Evolutionary conservation across 2,888 invertebrate genomes (phyloP), one percentile per base, ranked within the genome.

Genomic region (Ectemnius lituratus): DNA sequence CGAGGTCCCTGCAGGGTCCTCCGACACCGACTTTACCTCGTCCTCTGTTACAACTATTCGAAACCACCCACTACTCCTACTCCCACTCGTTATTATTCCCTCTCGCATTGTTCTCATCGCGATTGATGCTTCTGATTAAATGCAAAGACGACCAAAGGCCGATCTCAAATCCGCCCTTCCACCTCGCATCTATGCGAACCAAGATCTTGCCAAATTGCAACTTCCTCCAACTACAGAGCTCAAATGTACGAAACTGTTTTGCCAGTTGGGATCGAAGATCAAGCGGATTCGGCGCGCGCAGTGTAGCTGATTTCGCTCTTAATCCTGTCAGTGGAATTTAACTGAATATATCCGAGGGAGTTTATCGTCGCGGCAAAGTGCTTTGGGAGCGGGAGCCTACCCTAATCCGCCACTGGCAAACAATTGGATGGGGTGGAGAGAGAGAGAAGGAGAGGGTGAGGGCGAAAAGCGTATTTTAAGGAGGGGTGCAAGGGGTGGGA

Each of bases 381-480:
- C 28, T 23, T 28, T 62, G 28, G 57, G 23, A 37, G 37, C 11
- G 37, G 8, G 37, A 37, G 37, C 37, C 37, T 37, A 6, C 37
- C 37, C 11, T 37, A 6, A 11, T 14, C 52, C 52, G 52, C 52
- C 52, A 16, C 8, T 16, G 52, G 52, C 52, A 16, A 52, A 52
- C 52, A 52, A 52, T 52, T 52, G 16, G 52, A 52, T 52, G n/a
- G 11, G 52, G 49, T 11, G 49, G 16, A 14, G 49, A 4, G 6
- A 2, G 3, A 3, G 23, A 23, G 23, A 2, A 0, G 23, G 23
- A 2, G 23, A 52, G 16, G 8, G 14, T 16, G 52, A 52, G 52
- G 52, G 52, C 52, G 16, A 52, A 52, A 16, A 52, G 52, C 52
- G 52, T 16, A 8, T 28, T 14, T 28, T n/a, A 28, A 60, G 60